phyloP scores from a whole-genome alignment of 2,113 vertebrate genomes.

The Oreochromis spilurus region DNA sequence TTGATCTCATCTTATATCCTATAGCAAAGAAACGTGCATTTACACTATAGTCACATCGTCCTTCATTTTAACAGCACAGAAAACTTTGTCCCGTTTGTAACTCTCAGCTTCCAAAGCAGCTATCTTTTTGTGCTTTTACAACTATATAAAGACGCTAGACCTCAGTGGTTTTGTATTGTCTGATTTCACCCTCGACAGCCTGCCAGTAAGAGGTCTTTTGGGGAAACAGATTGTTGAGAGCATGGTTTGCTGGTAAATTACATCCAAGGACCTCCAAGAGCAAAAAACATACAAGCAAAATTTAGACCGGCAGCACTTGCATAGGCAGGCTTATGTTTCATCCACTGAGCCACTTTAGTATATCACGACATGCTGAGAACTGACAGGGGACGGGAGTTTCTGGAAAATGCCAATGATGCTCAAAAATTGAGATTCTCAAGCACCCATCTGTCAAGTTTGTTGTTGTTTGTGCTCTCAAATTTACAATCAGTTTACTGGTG shows the following conservation, averaged over 20 bases:
- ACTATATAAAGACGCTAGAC: neutral
- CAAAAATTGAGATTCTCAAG: slow-evolving; percentile 2
- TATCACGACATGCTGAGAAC: neutral
- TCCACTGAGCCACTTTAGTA: neutral
- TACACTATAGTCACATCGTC: neutral
- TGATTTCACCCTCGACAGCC: neutral
- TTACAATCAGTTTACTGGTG: slow-evolving; percentile 1
- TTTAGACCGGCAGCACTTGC: neutral
- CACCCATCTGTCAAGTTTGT: slow-evolving; percentile 15
- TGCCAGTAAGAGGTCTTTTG: neutral
- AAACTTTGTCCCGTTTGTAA: neutral
- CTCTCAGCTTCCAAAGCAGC: neutral
- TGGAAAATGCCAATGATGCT: neutral
- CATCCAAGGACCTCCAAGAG: neutral
- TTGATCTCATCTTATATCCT: neutral
- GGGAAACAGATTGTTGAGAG: neutral
- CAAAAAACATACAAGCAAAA: neutral
- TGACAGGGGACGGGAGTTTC: neutral
- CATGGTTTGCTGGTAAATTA: neutral
- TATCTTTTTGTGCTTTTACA: neutral
- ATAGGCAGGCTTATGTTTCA: neutral
- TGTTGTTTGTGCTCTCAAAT: slow-evolving; percentile 30
- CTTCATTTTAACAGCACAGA: neutral
- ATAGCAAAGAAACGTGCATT: neutral
- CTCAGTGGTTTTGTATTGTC: neutral